A percentile compares a stretch with the other conserved stretches of the same genome.
Evolutionary conservation across 2,113 vertebrate genomes (phyloP).

Genomic region (Rana temporaria): DNA sequence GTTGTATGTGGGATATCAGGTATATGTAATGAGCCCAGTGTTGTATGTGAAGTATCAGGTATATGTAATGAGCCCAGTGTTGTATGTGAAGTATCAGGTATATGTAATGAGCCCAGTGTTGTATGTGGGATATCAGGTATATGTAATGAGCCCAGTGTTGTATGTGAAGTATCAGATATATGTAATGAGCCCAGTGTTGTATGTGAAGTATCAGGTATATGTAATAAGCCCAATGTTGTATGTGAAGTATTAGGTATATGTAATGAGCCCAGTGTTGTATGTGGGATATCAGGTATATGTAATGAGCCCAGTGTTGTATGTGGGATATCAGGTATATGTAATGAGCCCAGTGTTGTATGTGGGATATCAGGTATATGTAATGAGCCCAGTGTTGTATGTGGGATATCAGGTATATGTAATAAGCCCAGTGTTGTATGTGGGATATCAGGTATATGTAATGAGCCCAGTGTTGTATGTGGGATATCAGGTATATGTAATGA

Average conservation of each 20-base stretch:
- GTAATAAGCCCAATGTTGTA: background rate
- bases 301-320: background rate
- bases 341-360: too few species aligned
- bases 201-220: too few species aligned
- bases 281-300: too few species aligned
- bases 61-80: too few species aligned
- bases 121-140: too few species aligned
- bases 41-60: too few species aligned
- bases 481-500: background rate
- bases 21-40: background rate
- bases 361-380: too few species aligned
- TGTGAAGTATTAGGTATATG: background rate
- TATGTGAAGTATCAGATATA: background rate
- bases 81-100: background rate
- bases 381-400: background rate
- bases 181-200: background rate
- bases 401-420: background rate
- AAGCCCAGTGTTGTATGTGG: too few species aligned
- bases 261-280: too few species aligned
- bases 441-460: too few species aligned
- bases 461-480: background rate
- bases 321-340: background rate
- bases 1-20: background rate
- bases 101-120: background rate
- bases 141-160: background rate